Evolutionary conservation across 2,113 vertebrate species (phyloP), one percentile per base, ranked within the genome.

Genomic region (Cynocephalus volans): DNA sequence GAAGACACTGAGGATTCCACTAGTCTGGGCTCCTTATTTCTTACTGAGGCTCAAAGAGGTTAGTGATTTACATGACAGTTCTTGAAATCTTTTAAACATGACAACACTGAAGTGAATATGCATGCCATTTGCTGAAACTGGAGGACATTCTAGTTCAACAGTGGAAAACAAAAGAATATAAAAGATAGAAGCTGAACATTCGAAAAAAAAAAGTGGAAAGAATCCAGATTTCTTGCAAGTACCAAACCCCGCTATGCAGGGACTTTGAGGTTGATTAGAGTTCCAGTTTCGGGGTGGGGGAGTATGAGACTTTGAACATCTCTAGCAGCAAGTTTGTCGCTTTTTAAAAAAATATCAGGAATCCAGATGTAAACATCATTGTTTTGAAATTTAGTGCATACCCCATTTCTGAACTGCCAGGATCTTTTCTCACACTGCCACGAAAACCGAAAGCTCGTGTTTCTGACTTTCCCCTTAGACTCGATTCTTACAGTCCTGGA

Each of bases 11-110:
- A 82, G 33, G 88, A 58, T 81, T 28, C 5, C 26, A 92, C 31
- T 45, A 31, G 21, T 76, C 31, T 80, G 48, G 67, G 18, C 28
- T 31, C 13, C 28, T 86, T 76, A 50, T 69, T 81, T 90, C 28
- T 60, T 56, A 86, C 14, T 65, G n/a, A 95, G 45, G 4, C 8
- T 58, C 65, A 94, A 65, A 64, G 56, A 84, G n/a, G 14, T 60
- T 97, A 50, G 15, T 58, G 33, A 85, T 18, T 92, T 92, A 52
- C n/a, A n/a, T 17, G 81, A 24, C 3, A 58, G 50, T 92, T 73
- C 13, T 56, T 86, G 45, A 28, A 88, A 88, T 77, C 5, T 54
- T 96, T 92, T 81, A 94, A 93, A 60, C 23, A 58, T 56, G 23
- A 70, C 23, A 76, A 33, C 88, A 60, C 33, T 77, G 36, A 56